These are phyloP conservation scores for Anguilla japonica DNA, from an alignment of 2,113 vertebrate genomes.

Conservation along the genomic window DNA sequence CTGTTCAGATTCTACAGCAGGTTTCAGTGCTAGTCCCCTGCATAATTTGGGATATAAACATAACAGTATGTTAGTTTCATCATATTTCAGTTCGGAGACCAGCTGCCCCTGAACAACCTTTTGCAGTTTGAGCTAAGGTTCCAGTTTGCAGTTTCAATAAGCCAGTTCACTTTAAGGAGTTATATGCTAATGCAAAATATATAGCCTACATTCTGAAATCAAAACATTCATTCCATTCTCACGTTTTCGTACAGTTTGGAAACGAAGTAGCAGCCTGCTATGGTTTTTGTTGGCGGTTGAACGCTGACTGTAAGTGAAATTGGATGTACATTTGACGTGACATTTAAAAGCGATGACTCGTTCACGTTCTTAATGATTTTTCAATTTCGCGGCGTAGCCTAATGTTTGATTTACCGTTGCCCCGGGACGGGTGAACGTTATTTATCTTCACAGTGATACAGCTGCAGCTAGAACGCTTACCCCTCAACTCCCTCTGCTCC, in stretches of 20 bases:
- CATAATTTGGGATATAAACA: not conserved
- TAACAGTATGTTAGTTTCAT: not conserved
- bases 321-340: not conserved
- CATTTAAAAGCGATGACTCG: not conserved
- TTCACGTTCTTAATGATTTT: not conserved
- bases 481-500: conserved; percentile 38
- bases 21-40: not conserved
- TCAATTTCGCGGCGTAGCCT: not conserved
- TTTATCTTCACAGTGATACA: conserved; percentile 17
- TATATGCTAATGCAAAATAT: no score
- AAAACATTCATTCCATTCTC: no score
- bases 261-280: no score
- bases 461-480: conserved; percentile 14
- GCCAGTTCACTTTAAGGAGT: no score
- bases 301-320: no score
- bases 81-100: not conserved
- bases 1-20: not conserved
- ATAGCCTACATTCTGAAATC: no score
- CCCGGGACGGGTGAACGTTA: not conserved
- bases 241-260: no score
- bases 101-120: not conserved
- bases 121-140: not conserved
- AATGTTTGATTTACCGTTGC: not conserved
- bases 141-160: not conserved
- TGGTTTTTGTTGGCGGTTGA: not conserved